Evolutionary conservation across 2,888 invertebrate species (phyloP).

Genomic region (Lithophane semibrunnea): DNA sequence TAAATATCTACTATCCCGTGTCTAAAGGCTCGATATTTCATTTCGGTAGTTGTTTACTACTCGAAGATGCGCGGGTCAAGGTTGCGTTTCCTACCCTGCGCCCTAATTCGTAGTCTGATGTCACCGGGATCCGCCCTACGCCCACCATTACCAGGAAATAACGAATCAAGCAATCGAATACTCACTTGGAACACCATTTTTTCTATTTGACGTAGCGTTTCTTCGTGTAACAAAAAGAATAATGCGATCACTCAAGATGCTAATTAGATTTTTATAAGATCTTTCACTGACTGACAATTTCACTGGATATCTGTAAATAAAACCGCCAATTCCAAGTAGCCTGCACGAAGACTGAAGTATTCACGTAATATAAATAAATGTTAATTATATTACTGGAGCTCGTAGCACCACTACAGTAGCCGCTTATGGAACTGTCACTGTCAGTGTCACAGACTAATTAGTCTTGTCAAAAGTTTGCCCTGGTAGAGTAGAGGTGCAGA

Average conservation of each 20-base stretch:
- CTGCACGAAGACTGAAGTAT: background rate
- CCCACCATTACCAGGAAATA: constrained; percentile 30
- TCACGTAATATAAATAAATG: constrained; percentile 28
- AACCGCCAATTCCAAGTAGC: constrained; percentile 16
- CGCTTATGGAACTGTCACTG: constrained; percentile 8
- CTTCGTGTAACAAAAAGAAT: constrained; percentile 34
- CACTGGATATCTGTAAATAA: constrained; percentile 51
- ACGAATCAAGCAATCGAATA: constrained; percentile 50
- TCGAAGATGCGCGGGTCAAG: constrained; percentile 42
- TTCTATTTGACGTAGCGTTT: constrained; percentile 51
- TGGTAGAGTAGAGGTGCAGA: too few species aligned
- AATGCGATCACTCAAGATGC: constrained; percentile 26
- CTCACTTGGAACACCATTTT: constrained; percentile 75
- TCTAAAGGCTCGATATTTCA: background rate
- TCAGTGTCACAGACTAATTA: too few species aligned
- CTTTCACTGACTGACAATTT: constrained; percentile 31
- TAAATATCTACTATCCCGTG: background rate
- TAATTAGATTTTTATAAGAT: constrained; percentile 13
- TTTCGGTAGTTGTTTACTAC: constrained; percentile 31
- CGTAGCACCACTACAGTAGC: background rate
- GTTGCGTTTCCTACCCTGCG: constrained; percentile 46
- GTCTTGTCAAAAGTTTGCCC: too few species aligned
- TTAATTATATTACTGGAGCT: constrained; percentile 9
- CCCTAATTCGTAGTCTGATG: constrained; percentile 66
- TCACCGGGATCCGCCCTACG: constrained; percentile 70